Evolutionary conservation across 2,888 invertebrate species (phyloP), one percentile per base, ranked within the genome.

Genomic region (Leptarthrus brevirostris): DNA sequence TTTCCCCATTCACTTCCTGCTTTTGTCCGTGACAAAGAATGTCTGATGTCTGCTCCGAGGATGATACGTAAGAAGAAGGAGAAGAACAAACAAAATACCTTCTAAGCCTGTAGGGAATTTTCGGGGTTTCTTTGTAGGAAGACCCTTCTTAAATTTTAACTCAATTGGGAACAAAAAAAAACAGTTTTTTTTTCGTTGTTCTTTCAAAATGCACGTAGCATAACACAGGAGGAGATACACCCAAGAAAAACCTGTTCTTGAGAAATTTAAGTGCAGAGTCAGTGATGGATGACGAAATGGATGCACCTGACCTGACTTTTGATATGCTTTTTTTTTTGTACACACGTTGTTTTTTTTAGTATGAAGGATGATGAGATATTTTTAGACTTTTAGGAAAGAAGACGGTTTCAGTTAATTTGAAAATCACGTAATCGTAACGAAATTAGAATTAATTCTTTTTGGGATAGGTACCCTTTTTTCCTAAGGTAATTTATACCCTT

Each of bases 261-360:
- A 30, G 8, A 30, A 30, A 24, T 26, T 64, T 5, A 64, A 16
- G 47, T 44, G 44, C 47, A 40, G n/a, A n/a, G 30, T 30, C 30
- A 30, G 64, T 64, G 64, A 64, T 64, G 64, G 47, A 64, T 64
- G 64, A 64, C 64, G 40, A 64, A 64, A 5, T 64, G 24, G 44
- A 64, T 47, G 64, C 64, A 64, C 64, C 64, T 64, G 64, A 64
- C 64, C 44, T 47, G 40, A 64, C 64, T 64, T 22, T 64, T 22
- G 44, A 64, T 64, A 44, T 14, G 14, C 12, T 61, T 1, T 44
- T 64, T 30, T 30, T 30, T n/a, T n/a, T n/a, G n/a, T n/a, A n/a
- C n/a, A n/a, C n/a, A n/a, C n/a, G n/a, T n/a, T n/a, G n/a, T n/a
- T n/a, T n/a, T n/a, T n/a, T n/a, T n/a, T n/a, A n/a, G n/a, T n/a